Evolutionary conservation across 2,113 vertebrate species (phyloP).

Genomic region (Gallinago paraguaiae): DNA sequence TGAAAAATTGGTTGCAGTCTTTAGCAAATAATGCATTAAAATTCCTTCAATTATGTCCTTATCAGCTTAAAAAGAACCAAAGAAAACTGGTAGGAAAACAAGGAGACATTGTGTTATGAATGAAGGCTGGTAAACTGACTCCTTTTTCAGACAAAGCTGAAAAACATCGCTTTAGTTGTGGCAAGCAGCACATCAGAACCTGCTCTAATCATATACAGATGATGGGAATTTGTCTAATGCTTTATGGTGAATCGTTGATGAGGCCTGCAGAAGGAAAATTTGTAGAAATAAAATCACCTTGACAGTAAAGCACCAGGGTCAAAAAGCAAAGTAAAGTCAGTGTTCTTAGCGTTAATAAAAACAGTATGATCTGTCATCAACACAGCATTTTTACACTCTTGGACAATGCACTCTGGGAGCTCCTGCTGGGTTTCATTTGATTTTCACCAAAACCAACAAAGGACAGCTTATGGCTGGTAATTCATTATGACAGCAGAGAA

Average conservation of each 20-base stretch:
- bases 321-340: conserved; percentile 87
- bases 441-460: conserved; percentile 84
- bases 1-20: conserved; percentile 37
- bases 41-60: conserved; percentile 44
- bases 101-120: conserved; percentile 59
- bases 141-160: conserved; percentile 71
- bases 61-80: conserved; percentile 61
- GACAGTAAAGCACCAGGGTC: conserved; percentile 87
- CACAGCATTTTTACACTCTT: conserved; percentile 81
- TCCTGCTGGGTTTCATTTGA: conserved; percentile 90
- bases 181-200: conserved; percentile 73
- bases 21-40: conserved; percentile 37
- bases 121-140: conserved; percentile 66
- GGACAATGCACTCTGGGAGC: conserved; percentile 82
- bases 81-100: conserved; percentile 61
- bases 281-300: conserved; percentile 93
- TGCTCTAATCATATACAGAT: conserved; percentile 89
- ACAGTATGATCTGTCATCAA: conserved; percentile 91
- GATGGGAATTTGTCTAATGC: conserved; percentile 84
- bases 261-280: conserved; percentile 85
- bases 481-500: conserved; percentile 86
- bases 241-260: conserved; percentile 82
- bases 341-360: conserved; percentile 92
- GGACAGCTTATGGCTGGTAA: conserved; percentile 82
- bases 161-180: conserved; percentile 61